Conservation (phyloP, 2,797 vertebrate species). For the Heterohyrax brucei region DNA sequence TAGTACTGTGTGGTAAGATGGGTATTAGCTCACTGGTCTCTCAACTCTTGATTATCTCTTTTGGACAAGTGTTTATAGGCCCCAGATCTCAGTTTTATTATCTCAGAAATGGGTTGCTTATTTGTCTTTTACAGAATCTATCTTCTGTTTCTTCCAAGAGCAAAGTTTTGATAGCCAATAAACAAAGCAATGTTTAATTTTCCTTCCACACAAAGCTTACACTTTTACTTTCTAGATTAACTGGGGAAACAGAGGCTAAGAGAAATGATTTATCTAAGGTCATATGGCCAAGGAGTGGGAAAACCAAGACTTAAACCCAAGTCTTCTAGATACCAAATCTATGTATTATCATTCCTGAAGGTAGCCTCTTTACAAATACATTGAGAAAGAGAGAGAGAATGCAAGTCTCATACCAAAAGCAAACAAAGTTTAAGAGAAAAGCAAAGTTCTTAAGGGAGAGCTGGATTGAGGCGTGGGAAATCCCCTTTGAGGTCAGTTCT, state of each 20-base stretch:
- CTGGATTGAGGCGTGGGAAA: too few relatives aligned
- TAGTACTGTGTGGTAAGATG: not conserved
- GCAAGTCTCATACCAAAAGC: not conserved
- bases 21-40: not conserved
- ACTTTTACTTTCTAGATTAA: not conserved
- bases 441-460: not conserved
- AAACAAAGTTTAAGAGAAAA: not conserved
- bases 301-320: not conserved
- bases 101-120: slow-evolving; percentile 5
- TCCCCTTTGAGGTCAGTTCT: not conserved
- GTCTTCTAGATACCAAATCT: not conserved
- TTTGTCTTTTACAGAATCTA: not conserved
- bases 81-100: not conserved
- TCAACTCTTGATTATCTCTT: not conserved
- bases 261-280: not conserved
- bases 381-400: not conserved
- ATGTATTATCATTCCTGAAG: not conserved
- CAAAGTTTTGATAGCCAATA: not conserved
- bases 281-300: not conserved
- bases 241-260: not conserved
- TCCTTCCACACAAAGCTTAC: slow-evolving; percentile 4
- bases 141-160: not conserved
- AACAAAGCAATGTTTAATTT: slow-evolving; percentile 39
- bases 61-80: not conserved
- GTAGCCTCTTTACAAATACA: not conserved